Percentiles rank a stretch among this genome's conserved stretches.
Conservation (phyloP, 92 coral and sea anemone genomes). For the Phenganax marumi region DNA sequence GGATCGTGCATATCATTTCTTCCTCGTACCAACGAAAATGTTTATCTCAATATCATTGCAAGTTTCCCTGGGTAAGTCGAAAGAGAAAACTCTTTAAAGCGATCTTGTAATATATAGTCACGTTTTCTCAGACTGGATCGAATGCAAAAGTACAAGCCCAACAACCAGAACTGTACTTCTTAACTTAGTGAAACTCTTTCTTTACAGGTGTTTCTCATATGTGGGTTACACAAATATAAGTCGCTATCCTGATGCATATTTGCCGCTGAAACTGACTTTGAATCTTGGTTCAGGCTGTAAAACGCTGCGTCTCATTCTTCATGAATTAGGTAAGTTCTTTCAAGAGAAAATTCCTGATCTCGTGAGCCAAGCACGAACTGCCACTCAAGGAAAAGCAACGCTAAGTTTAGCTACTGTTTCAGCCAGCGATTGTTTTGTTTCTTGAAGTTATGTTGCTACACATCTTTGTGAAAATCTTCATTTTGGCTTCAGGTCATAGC, state of each 20-base stretch:
- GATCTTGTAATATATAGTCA: neutral
- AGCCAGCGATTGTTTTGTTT: too few relatives aligned
- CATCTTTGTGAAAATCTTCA: neutral
- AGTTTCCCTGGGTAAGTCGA: conserved; percentile 5
- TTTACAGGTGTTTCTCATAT: conserved; percentile 14
- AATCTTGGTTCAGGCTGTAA: conserved; percentile 6
- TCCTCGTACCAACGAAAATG: neutral
- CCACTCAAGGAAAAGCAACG: too few relatives aligned
- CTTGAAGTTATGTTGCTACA: too few relatives aligned
- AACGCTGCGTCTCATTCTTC: neutral
- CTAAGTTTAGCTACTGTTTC: too few relatives aligned
- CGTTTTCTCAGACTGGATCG: neutral
- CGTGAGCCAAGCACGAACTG: neutral
- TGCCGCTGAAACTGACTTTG: neutral
- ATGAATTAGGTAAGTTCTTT: conserved; percentile 24
- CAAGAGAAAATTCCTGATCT: too few relatives aligned
- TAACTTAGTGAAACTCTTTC: neutral
- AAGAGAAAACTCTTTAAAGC: neutral
- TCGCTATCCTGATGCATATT: neutral
- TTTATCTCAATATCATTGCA: neutral
- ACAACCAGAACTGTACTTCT: too few relatives aligned
- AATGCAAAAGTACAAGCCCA: too few relatives aligned
- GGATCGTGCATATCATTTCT: conserved; percentile 20
- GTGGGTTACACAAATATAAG: conserved; percentile 13
- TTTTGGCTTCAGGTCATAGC: conserved; percentile 14